Conservation (phyloP, 1,140 invertebrate species). For the Brachionus koreanus region DNA sequence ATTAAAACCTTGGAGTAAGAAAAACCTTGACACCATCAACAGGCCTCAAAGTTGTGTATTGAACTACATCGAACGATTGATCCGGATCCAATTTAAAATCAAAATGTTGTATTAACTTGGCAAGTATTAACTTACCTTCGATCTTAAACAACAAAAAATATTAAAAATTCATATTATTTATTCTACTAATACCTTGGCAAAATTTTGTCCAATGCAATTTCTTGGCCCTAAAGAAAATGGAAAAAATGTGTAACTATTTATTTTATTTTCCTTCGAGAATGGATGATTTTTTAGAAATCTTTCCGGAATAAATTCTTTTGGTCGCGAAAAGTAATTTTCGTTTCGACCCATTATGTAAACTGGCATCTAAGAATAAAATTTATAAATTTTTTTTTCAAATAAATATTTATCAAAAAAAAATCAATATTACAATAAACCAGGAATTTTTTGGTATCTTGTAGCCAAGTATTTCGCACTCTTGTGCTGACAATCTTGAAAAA, state of each 20-base stretch:
- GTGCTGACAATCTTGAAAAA: neutral
- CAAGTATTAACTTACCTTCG: slow-evolving; percentile 30
- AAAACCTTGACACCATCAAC: slow-evolving; percentile 24
- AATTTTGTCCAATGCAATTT: slow-evolving; percentile 44
- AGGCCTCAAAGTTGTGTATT: slow-evolving; percentile 9
- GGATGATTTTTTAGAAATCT: neutral
- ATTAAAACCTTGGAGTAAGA: neutral
- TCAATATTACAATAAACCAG: neutral
- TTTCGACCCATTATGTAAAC: neutral
- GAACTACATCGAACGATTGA: neutral
- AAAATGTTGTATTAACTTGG: slow-evolving; percentile 28
- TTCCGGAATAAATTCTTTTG: neutral
- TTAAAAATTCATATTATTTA: neutral
- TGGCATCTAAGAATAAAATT: neutral
- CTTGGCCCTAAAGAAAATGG: slow-evolving; percentile 21
- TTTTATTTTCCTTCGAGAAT: neutral
- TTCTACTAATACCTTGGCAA: neutral
- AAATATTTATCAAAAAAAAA: too few relatives aligned
- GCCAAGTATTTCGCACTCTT: neutral
- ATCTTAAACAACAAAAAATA: neutral
- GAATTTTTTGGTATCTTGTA: slow-evolving; percentile 1
- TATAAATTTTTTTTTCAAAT: neutral
- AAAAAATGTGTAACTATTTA: slow-evolving; percentile 30
- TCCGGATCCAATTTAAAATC: slow-evolving; percentile 19
- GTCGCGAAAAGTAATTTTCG: neutral